Evolutionary conservation across 2,888 invertebrate genomes (phyloP), one percentile per base, ranked within the genome.

Genomic region (Xanthostigma xanthostigma): DNA sequence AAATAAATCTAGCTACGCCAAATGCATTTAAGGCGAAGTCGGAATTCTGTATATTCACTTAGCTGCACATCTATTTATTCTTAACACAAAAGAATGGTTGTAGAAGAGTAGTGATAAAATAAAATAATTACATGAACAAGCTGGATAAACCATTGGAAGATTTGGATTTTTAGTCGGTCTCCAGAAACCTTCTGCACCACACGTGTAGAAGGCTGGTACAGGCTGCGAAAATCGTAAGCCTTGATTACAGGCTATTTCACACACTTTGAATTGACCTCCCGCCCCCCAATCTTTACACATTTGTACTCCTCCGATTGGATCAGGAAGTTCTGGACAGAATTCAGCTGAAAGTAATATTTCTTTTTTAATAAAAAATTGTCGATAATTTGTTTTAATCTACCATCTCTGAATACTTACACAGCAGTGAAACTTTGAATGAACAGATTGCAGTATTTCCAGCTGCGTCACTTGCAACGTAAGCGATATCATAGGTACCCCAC

Each of bases 131-230:
- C 88, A 78, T 60, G 92, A 91, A 63, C 92, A 93, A 54, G 92
- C 90, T 49, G 93, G 92, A 61, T 91, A 93, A n/a, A 88, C 73
- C 55, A 92, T 70, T 35, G 90, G 87, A 58, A 86, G 71, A 43
- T 74, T 76, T 9, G 90, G 87, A 60, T 89, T 81, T 37, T 70
- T 72, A 1, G 89, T 90, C 45, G 95, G 95, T 57, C 93, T 75
- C 97, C 96, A 97, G 68, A 92, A 89, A 39, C 96, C 97, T 78
- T 96, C 95, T 47, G 88, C 89, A n/a, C 94, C 95, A 62, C 97
- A 97, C 1, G 92, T 92, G 65, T 94, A 97, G 74, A 96, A 96
- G 56, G 89, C 86, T 1, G 96, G 94, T n/a, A 94, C 88, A 49
- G 82, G 79, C 62, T 91, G 87, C 0, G 94, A 92, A 72, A 97